phyloP scores from a whole-genome alignment of 2,888 invertebrate genomes.

The Masnerella sp. region DNA sequence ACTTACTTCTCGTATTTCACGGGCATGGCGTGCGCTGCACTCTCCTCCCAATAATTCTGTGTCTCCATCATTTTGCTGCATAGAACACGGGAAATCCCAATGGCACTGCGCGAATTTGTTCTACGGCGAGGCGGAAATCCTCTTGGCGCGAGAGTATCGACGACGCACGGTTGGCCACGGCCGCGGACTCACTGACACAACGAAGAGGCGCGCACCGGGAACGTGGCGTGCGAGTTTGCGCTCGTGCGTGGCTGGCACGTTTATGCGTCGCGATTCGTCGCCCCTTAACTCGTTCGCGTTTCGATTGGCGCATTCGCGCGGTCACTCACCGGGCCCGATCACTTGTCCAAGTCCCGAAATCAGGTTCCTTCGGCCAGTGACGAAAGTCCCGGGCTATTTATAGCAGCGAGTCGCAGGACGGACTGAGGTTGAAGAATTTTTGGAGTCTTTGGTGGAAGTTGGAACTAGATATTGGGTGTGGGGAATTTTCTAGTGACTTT shows the following conservation, averaged over 20 bases:
- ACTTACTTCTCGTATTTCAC: constrained; percentile 80
- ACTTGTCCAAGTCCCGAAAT: no score
- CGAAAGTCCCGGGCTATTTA: no score
- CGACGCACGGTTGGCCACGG: constrained; percentile 59
- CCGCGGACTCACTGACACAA: constrained; percentile 68
- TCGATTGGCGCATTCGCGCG: no score
- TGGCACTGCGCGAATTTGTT: neutral
- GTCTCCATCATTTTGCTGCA: constrained; percentile 77
- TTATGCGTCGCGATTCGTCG: constrained; percentile 63
- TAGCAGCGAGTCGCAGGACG: no score
- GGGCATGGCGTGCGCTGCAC: constrained; percentile 78
- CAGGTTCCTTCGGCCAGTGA: no score
- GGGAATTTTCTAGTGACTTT: no score
- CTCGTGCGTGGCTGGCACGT: constrained; percentile 52
- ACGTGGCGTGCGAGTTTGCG: constrained; percentile 67
- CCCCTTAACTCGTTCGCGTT: no score
- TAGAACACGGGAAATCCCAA: constrained; percentile 67
- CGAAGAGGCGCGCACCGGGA: constrained; percentile 60
- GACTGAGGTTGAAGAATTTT: no score
- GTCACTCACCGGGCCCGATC: no score
- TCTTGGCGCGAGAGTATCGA: constrained; percentile 30
- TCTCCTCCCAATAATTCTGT: constrained; percentile 80
- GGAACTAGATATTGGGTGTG: no score
- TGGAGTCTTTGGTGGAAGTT: no score
- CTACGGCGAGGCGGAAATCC: neutral